Evolutionary conservation across 2,888 invertebrate genomes (phyloP).

Genomic region (Scaptomyza reducta): DNA sequence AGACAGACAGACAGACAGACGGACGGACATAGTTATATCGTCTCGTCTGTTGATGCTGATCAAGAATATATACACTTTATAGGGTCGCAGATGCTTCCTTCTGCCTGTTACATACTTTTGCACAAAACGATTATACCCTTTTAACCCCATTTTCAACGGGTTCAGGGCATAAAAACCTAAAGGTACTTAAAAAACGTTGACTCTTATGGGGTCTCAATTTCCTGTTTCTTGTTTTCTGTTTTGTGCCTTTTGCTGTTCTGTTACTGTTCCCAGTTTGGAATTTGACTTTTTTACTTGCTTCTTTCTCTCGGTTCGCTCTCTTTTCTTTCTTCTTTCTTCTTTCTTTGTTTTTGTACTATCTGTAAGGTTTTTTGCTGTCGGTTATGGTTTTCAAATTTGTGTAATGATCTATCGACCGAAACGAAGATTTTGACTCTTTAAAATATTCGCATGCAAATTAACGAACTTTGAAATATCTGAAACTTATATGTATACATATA

Average conservation of each 20-base stretch:
- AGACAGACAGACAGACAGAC: too few relatives aligned
- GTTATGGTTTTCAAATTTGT: conserved; percentile 60
- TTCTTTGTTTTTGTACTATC: too few relatives aligned
- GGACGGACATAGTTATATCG: too few relatives aligned
- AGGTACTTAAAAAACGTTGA: conserved; percentile 64
- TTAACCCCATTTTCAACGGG: too few relatives aligned
- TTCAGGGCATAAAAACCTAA: conserved; percentile 61
- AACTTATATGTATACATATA: not conserved
- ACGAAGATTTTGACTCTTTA: conserved; percentile 22
- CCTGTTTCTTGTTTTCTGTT: conserved; percentile 28
- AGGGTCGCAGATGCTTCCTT: too few relatives aligned
- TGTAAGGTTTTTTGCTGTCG: conserved; percentile 23
- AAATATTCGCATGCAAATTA: conserved; percentile 30
- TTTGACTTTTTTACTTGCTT: conserved; percentile 7
- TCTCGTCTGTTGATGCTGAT: too few relatives aligned
- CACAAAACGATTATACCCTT: too few relatives aligned
- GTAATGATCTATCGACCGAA: conserved; percentile 46
- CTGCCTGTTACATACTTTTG: too few relatives aligned
- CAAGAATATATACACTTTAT: too few relatives aligned
- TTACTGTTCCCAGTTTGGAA: conserved; percentile 13
- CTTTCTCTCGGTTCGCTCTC: conserved; percentile 17
- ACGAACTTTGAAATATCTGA: conserved; percentile 37
- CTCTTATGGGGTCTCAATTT: conserved; percentile 64
- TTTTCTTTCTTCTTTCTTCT: too few relatives aligned
- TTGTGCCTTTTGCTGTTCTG: conserved; percentile 8